Conservation (phyloP, 2,113 vertebrate species). For the Oriolus oriolus region DNA sequence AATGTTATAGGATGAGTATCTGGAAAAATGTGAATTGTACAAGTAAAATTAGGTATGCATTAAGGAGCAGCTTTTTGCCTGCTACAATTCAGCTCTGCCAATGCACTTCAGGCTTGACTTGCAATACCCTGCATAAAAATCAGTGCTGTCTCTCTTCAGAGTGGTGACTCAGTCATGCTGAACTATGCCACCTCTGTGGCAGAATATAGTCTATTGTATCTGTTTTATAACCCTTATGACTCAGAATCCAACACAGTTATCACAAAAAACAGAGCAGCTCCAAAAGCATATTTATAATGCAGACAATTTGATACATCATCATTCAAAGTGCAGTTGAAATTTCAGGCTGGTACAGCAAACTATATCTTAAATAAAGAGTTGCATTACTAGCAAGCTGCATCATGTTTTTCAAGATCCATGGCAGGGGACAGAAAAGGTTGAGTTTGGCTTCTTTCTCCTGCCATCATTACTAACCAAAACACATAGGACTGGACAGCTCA, state of each 20-base stretch:
- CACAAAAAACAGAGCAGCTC: neutral
- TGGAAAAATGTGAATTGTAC: neutral
- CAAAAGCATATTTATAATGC: neutral
- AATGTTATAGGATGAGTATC: neutral
- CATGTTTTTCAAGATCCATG: neutral
- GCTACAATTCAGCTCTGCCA: neutral
- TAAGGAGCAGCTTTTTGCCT: neutral
- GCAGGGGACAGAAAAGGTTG: neutral
- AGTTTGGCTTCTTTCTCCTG: neutral
- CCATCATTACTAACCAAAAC: neutral
- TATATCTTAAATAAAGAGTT: neutral
- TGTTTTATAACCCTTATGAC: constrained; percentile 17
- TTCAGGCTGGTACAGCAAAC: neutral
- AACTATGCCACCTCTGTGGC: constrained; percentile 4
- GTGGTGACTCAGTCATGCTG: neutral
- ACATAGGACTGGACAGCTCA: neutral
- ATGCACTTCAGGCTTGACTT: constrained; percentile 30
- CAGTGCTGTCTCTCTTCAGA: neutral
- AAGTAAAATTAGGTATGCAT: neutral
- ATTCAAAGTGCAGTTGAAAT: neutral
- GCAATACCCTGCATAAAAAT: neutral
- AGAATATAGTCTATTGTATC: neutral
- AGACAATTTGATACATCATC: neutral
- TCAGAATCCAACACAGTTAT: constrained; percentile 19
- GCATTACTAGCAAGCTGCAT: neutral